Conservation (phyloP, 2,888 invertebrate species). For the Autographa pulchrina region DNA sequence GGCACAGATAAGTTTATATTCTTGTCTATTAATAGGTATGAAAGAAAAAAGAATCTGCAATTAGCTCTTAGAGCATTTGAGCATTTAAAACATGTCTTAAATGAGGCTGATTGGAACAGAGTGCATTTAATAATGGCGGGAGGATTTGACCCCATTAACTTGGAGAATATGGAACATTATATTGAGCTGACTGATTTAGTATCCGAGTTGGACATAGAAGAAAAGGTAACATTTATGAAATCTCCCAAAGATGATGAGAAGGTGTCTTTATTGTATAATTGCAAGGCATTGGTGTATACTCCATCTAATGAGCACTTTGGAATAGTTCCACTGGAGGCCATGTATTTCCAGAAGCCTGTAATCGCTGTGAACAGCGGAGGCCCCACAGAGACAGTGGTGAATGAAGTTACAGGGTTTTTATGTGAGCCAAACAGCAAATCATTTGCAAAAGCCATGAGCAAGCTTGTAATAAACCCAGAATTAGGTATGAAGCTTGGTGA, state of each 20-base stretch:
- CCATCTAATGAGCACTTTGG: conserved; percentile 99
- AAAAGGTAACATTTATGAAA: conserved; percentile 94
- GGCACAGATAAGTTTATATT: conserved; percentile 92
- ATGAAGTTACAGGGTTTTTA: conserved; percentile 94
- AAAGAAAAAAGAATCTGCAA: conserved; percentile 98
- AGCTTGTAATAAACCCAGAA: conserved; percentile 90
- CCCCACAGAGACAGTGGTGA: conserved; percentile 96
- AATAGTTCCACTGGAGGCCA: conserved; percentile 99
- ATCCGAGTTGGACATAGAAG: conserved; percentile 90
- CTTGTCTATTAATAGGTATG: conserved; percentile 98
- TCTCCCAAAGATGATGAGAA: conserved; percentile 97
- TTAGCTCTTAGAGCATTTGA: conserved; percentile 95
- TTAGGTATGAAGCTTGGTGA: conserved; percentile 92
- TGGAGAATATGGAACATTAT: conserved; percentile 96
- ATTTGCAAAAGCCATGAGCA: conserved; percentile 94
- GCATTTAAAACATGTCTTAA: conserved; percentile 88
- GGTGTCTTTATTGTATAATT: conserved; percentile 93
- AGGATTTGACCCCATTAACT: conserved; percentile 97
- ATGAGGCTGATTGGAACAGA: conserved; percentile 89
- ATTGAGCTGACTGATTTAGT: conserved; percentile 92
- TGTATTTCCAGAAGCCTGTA: conserved; percentile 98
- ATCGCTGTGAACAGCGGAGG: conserved; percentile 99
- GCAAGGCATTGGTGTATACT: conserved; percentile 96
- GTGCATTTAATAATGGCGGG: conserved; percentile 98
- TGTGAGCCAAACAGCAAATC: conserved; percentile 91